These are phyloP conservation scores for Leucophora obtusa DNA, from an alignment of 2,888 invertebrate genomes.

Conservation along the genomic window DNA sequence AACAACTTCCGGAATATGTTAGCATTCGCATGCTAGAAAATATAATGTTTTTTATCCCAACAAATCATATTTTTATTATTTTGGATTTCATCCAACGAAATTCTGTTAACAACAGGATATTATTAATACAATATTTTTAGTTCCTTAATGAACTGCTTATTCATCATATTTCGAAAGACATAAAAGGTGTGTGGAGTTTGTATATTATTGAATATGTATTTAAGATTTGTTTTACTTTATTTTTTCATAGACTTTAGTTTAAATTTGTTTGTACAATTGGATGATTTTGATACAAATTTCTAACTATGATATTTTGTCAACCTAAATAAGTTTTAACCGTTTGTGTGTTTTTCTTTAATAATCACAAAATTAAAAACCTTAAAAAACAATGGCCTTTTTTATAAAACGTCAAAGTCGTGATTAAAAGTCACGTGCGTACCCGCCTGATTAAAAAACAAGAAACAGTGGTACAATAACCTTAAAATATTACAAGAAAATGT, in stretches of 20 bases:
- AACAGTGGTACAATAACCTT: too few species aligned
- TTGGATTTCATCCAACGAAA: constrained; percentile 27
- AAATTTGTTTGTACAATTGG: neutral
- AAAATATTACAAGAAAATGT: too few species aligned
- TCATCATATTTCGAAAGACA: neutral
- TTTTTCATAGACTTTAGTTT: neutral
- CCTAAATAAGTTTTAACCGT: neutral
- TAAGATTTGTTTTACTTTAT: too few species aligned
- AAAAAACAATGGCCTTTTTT: constrained; percentile 38
- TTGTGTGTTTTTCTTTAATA: neutral
- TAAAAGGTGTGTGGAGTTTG: neutral
- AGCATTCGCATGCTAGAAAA: too few species aligned
- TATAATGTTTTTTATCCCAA: neutral
- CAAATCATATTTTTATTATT: constrained; percentile 11
- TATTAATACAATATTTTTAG: too few species aligned
- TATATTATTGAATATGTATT: neutral
- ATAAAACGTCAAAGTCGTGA: constrained; percentile 55
- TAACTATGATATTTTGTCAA: neutral
- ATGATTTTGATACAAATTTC: too few species aligned
- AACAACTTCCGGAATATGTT: too few species aligned
- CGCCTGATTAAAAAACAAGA: constrained; percentile 44
- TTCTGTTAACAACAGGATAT: neutral
- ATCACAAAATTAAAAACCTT: neutral
- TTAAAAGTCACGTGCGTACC: constrained; percentile 62
- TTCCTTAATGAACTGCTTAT: constrained; percentile 44